Conservation (phyloP, 2,113 vertebrate species). For the Parotia lawesii region DNA sequence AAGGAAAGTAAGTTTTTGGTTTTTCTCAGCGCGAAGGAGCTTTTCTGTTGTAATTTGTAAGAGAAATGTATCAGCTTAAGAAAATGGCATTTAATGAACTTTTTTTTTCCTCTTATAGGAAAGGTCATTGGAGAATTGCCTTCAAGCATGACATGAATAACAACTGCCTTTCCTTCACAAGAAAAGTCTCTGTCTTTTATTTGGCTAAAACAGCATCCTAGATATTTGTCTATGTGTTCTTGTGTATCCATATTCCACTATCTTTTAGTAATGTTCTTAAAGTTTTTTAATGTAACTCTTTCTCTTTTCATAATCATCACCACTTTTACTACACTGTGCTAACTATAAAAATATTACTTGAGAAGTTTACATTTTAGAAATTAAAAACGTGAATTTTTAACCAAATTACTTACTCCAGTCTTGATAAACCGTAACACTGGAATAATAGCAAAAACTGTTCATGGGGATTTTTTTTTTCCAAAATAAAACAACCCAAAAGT, state of each 20-base stretch:
- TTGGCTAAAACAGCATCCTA: constrained; percentile 36
- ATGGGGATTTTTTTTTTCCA: neutral
- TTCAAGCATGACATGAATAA: constrained; percentile 54
- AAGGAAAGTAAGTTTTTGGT: neutral
- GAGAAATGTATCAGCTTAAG: neutral
- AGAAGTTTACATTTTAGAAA: constrained; percentile 62
- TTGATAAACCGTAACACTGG: neutral
- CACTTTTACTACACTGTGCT: neutral
- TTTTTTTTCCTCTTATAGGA: constrained; percentile 38
- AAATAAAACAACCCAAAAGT: neutral
- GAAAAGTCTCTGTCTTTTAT: constrained; percentile 25
- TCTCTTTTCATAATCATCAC: neutral
- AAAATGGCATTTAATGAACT: constrained; percentile 1
- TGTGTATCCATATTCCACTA: neutral
- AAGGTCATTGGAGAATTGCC: constrained; percentile 37
- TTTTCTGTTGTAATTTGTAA: neutral
- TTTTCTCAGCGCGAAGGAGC: neutral
- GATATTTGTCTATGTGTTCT: constrained; percentile 52
- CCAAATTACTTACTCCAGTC: neutral
- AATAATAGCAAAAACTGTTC: neutral
- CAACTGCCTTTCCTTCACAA: constrained; percentile 59
- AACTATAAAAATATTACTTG: neutral
- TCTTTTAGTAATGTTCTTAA: constrained; percentile 14
- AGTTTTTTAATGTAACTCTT: constrained; percentile 13
- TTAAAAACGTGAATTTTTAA: constrained; percentile 10